Conservation (phyloP, 2,888 invertebrate genomes). For the Neocrepidodera transversa region DNA sequence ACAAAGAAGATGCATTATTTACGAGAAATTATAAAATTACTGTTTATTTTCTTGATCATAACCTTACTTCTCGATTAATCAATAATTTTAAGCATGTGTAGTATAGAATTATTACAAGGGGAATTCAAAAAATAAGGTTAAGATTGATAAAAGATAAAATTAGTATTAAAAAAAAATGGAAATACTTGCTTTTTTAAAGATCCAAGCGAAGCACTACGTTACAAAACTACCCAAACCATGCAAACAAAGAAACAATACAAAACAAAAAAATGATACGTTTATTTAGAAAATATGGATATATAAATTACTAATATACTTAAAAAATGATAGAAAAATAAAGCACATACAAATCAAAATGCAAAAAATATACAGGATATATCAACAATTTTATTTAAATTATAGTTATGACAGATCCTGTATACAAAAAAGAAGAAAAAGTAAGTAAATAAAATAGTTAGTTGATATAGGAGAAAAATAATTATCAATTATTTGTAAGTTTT, state of each 20-base stretch:
- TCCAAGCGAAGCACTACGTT: background rate
- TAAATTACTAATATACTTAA: too few relatives aligned
- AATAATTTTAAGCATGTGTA: slow-evolving; percentile 30
- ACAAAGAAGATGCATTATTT: slow-evolving; percentile 36
- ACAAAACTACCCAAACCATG: background rate
- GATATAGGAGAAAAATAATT: too few relatives aligned
- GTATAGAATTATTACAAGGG: background rate
- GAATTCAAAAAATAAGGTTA: background rate
- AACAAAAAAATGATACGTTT: background rate
- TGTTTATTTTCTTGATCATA: slow-evolving; percentile 8
- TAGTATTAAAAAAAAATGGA: background rate
- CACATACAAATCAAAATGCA: background rate
- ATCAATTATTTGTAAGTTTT: too few relatives aligned
- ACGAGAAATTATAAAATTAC: background rate
- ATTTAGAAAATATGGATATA: background rate
- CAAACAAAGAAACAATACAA: background rate
- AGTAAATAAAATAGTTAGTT: too few relatives aligned
- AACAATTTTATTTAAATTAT: too few relatives aligned
- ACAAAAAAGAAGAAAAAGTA: too few relatives aligned
- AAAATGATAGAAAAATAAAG: background rate
- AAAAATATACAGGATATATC: too few relatives aligned
- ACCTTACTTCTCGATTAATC: slow-evolving; percentile 24
- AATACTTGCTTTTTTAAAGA: background rate
- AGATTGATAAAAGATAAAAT: background rate
- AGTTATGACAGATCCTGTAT: too few relatives aligned